Percentiles rank a stretch among this genome's conserved stretches.
Conservation (phyloP, 2,888 invertebrate species). For the Busseola fusca region DNA sequence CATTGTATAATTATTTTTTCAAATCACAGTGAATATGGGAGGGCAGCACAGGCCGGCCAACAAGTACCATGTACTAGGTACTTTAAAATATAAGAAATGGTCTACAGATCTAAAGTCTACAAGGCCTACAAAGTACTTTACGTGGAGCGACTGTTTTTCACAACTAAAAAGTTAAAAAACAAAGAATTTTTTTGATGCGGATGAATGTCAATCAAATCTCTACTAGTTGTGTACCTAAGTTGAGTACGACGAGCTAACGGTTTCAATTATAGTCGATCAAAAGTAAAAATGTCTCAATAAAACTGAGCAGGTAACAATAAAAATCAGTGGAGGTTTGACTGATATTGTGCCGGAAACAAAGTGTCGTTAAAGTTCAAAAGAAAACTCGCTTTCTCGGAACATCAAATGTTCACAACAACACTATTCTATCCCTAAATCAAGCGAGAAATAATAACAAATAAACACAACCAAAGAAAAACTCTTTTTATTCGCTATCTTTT, state of each 20-base stretch:
- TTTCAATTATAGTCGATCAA: neutral
- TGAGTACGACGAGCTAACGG: neutral
- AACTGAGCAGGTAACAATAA: neutral
- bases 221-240: neutral
- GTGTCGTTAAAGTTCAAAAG: neutral
- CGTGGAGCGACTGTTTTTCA: too few species aligned
- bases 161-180: too few species aligned
- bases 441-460: constrained; percentile 43
- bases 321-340: neutral
- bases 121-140: too few species aligned
- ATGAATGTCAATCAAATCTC: neutral
- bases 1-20: neutral
- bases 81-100: too few species aligned
- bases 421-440: neutral
- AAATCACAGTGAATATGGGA: too few species aligned
- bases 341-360: neutral
- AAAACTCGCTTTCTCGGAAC: neutral
- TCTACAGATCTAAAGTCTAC: too few species aligned
- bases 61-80: too few species aligned
- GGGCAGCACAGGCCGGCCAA: too few species aligned
- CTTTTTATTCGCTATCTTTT: constrained; percentile 55
- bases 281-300: neutral
- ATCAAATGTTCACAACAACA: neutral
- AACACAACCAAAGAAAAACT: constrained; percentile 44
- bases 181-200: neutral